Conservation (phyloP, 2,797 vertebrate species). For the Todus mexicanus region DNA sequence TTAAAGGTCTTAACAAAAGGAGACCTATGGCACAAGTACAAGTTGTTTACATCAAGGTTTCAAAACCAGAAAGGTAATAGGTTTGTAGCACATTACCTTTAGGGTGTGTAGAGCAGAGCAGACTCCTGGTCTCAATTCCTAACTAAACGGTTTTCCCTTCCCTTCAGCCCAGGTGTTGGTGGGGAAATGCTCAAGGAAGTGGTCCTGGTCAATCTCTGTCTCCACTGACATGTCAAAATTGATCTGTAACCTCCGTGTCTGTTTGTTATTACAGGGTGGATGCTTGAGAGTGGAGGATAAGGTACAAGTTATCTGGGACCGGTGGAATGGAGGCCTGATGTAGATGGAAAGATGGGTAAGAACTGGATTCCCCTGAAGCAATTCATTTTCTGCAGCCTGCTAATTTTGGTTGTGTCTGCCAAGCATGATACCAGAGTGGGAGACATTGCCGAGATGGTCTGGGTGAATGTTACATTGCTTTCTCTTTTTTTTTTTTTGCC, state of each 20-base stretch:
- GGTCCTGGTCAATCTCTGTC: not conserved
- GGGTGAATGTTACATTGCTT: not conserved
- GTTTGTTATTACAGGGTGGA: constrained; percentile 47
- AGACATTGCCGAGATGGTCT: not conserved
- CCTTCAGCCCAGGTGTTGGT: not conserved
- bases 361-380: not conserved
- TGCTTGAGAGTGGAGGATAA: constrained; percentile 34
- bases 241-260: not conserved
- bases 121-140: not conserved
- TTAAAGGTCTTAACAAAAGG: not conserved
- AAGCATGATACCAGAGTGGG: fast-evolving
- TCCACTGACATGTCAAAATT: not conserved
- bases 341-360: constrained; percentile 71
- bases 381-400: not conserved
- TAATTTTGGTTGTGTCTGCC: not conserved
- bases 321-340: constrained; percentile 59
- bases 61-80: not conserved
- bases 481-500: not conserved
- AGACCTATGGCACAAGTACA: not conserved
- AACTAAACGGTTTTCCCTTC: not conserved
- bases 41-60: not conserved
- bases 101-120: not conserved
- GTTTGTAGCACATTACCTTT: not conserved
- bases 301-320: not conserved
- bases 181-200: not conserved